Base-by-base conservation (phyloP, 2,797 vertebrate species). In the Myotis pilosus region DNA sequence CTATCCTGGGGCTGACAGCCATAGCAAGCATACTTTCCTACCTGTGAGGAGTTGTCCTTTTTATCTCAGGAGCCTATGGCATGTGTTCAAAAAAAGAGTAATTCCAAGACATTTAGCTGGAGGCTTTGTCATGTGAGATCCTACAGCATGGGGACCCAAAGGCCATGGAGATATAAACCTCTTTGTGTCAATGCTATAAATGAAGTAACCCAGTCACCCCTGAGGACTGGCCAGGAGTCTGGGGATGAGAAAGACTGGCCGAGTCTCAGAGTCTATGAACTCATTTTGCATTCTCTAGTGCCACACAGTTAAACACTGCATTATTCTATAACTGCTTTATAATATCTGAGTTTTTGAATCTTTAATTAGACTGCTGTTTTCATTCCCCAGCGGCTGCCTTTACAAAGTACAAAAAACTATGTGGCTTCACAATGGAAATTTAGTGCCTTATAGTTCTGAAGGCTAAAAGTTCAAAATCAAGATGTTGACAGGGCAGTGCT, bases 101-200 rank as follows among this genome's bases (percentile, higher is more conserved):
- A 66, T 72, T 60, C 6, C 23, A 20, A 90, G 64, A 83, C 69
- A 66, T 80, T 66, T 74, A 62, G 25, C 76, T 49, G 47, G 28
- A 93, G 79, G 64, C 38, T 91, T 69, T 92, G 30, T 96, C 17
- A 16, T 79, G 36, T 55, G 30, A 82, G 68, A 49, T 94, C 36
- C 22, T 38, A 47, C 8, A 69, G 41, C 25, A 68, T 19, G 41
- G 71, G 57, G 51, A 25, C 19, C 17, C 44, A 16, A 88, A 86
- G 23, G 2, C 19, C 36, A 41, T 9, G 15, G 20, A 44, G 69
- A 49, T 41, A 71, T 47, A 92, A 71, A 84, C 8, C 51, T 74
- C 41, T 49, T 55, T 53, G 51, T 85, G 82, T 72, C 22, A 62
- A 25, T 20, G 60, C 25, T 53, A 53, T 60, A 44, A 88, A 60